These are phyloP conservation scores for Ips nitidus DNA, from an alignment of 1,140 invertebrate genomes.

Conservation along the genomic window DNA sequence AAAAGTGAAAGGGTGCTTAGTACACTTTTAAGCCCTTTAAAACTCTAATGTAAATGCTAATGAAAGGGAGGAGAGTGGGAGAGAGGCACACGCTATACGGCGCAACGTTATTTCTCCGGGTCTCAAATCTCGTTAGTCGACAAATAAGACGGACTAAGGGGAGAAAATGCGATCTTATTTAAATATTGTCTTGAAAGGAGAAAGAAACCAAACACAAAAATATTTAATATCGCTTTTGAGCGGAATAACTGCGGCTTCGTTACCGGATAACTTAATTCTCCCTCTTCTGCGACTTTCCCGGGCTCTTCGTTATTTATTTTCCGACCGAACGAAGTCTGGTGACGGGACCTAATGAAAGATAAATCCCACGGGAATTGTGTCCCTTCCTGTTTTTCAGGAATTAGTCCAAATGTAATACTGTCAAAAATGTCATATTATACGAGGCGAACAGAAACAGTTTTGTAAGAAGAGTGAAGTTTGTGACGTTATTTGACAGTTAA, in stretches of 20 bases:
- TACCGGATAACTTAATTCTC: conserved; percentile 46
- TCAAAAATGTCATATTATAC: too few species aligned
- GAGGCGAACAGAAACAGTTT: too few species aligned
- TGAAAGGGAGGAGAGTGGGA: neutral
- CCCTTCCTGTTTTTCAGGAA: too few species aligned
- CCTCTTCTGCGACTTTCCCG: conserved; percentile 10
- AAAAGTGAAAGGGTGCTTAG: conserved; percentile 4
- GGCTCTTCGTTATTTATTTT: conserved; percentile 25
- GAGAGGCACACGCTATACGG: neutral
- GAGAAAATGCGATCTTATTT: conserved; percentile 30
- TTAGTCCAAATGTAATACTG: too few species aligned
- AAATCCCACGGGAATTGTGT: conserved; percentile 11
- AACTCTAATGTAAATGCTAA: conserved; percentile 20
- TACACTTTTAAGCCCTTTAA: conserved; percentile 11
- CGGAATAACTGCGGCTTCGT: conserved; percentile 47
- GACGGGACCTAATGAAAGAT: conserved; percentile 28
- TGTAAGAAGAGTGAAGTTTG: too few species aligned
- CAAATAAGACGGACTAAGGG: conserved; percentile 42
- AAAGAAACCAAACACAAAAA: conserved; percentile 46
- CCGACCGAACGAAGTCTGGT: conserved; percentile 15
- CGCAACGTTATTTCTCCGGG: neutral
- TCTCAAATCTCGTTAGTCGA: conserved; percentile 36
- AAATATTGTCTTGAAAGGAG: conserved; percentile 42
- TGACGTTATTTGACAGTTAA: too few species aligned
- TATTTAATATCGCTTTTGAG: conserved; percentile 48